Conservation (phyloP, 2,113 vertebrate species). For the Cinclus cinclus region DNA sequence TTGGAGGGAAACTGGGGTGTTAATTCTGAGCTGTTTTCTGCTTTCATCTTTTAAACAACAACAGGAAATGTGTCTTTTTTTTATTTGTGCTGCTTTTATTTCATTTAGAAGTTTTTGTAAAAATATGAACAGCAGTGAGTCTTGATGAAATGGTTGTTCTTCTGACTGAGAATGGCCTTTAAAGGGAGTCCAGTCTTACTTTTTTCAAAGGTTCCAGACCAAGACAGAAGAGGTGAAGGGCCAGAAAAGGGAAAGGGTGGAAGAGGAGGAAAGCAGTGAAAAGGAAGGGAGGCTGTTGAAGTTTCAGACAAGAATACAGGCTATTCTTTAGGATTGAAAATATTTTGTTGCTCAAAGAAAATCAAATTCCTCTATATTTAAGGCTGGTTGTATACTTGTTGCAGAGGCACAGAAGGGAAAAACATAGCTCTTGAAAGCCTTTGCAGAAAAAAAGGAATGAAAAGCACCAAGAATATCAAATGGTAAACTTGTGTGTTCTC, state of each 20-base stretch:
- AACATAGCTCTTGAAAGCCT: not conserved
- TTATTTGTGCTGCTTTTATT: not conserved
- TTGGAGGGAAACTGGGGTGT: rapidly evolving
- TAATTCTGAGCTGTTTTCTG: constrained; percentile 1
- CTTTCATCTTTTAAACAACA: not conserved
- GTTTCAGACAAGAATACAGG: not conserved
- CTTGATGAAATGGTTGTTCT: not conserved
- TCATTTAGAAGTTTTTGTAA: not conserved
- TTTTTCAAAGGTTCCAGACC: not conserved
- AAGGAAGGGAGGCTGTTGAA: not conserved
- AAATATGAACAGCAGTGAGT: not conserved
- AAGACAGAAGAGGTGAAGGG: not conserved
- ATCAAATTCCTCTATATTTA: not conserved
- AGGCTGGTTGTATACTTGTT: not conserved
- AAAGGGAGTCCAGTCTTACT: not conserved
- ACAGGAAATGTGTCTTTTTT: not conserved
- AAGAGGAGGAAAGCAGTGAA: not conserved
- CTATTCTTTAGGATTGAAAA: not conserved
- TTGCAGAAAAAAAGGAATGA: not conserved
- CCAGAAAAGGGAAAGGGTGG: not conserved
- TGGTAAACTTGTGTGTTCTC: not conserved
- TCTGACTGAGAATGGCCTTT: not conserved
- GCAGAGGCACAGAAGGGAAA: not conserved
- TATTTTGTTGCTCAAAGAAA: not conserved
- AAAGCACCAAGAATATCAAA: not conserved